Conservation (phyloP, 2,797 vertebrate species). For the Thaleichthys pacificus region DNA sequence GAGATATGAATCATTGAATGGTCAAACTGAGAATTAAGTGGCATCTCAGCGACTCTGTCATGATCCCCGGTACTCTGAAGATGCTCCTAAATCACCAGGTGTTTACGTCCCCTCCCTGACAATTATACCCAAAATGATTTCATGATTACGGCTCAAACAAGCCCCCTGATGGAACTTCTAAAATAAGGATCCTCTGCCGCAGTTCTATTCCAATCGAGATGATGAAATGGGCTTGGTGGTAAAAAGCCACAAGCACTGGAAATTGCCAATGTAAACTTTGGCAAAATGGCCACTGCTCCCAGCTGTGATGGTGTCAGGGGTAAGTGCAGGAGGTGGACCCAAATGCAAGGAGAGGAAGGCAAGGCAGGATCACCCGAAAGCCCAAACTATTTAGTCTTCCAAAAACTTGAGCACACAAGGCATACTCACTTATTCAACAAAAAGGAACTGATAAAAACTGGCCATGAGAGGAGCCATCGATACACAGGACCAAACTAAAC, state of each 20-base stretch:
- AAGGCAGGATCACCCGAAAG: too few species aligned
- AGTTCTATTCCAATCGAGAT: not conserved
- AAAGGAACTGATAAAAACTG: too few species aligned
- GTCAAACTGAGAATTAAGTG: conserved; percentile 39
- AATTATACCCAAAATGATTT: conserved; percentile 23
- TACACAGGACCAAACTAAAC: too few species aligned
- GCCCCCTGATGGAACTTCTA: conserved; percentile 22
- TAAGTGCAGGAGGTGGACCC: not conserved
- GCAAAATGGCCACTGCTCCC: not conserved
- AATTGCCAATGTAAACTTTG: not conserved
- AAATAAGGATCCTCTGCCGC: not conserved
- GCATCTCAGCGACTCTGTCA: conserved; percentile 34
- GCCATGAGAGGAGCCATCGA: too few species aligned
- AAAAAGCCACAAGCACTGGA: too few species aligned
- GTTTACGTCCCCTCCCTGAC: conserved; percentile 36
- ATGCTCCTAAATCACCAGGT: conserved; percentile 28
- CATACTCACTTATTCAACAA: too few species aligned
- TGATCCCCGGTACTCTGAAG: conserved; percentile 26
- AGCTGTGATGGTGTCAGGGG: not conserved
- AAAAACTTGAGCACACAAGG: too few species aligned
- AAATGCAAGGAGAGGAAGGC: too few species aligned
- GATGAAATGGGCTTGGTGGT: not conserved
- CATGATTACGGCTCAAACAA: conserved; percentile 31
- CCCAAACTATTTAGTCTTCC: too few species aligned
- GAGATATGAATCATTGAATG: conserved; percentile 49